Evolutionary conservation across 2,797 vertebrate genomes (phyloP).

Genomic region (Pyrocephalus nanus): DNA sequence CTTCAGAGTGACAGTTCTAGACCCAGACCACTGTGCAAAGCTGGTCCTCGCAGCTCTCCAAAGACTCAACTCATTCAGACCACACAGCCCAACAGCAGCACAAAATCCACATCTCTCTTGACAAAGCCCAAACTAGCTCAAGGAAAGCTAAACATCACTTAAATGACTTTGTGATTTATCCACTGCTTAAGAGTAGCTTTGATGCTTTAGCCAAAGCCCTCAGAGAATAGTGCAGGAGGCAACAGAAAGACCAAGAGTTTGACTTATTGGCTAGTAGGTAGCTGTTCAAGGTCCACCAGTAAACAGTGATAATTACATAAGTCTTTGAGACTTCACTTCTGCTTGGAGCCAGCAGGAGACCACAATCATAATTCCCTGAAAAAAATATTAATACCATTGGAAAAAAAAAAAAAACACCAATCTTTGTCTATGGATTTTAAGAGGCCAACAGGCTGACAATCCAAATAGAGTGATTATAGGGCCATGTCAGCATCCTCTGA

Average conservation of each 20-base stretch:
- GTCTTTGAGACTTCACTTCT: background rate
- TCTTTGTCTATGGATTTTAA: background rate
- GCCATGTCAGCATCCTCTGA: background rate
- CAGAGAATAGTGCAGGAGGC: background rate
- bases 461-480: background rate
- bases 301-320: background rate
- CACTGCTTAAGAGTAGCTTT: background rate
- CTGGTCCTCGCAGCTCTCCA: background rate
- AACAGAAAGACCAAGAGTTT: background rate
- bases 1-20: background rate
- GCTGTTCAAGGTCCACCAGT: background rate
- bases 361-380: background rate
- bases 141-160: background rate
- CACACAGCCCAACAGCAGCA: background rate
- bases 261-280: background rate
- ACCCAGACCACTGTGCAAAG: background rate
- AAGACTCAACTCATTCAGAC: background rate
- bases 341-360: background rate
- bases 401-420: background rate
- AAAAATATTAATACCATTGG: background rate
- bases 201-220: background rate
- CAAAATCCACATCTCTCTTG: background rate
- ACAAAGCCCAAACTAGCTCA: background rate
- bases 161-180: background rate
- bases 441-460: background rate